phyloP scores from a whole-genome alignment of 1,140 invertebrate genomes.

The Chironomus tepperi region DNA sequence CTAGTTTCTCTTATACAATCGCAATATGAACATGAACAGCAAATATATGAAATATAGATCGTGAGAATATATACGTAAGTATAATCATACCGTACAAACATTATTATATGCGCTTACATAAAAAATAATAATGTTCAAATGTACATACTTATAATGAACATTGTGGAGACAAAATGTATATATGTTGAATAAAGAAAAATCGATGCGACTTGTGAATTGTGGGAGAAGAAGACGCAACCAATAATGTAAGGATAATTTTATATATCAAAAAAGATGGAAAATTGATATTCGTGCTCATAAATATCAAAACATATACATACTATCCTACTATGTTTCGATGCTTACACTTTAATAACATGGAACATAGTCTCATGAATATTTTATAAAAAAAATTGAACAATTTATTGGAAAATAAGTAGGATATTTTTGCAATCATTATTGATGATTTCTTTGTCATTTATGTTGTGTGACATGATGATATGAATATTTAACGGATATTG shows the following conservation, averaged over 20 bases:
- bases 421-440: neutral
- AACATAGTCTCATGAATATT: constrained; percentile 14
- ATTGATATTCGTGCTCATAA: constrained; percentile 12
- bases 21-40: neutral
- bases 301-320: neutral
- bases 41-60: neutral
- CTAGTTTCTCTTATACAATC: neutral
- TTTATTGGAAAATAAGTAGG: neutral
- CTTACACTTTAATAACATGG: neutral
- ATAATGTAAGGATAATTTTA: constrained; percentile 18
- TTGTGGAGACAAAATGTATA: neutral
- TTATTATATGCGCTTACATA: too few species aligned
- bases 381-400: neutral
- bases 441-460: neutral
- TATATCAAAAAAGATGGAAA: neutral
- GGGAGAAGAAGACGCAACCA: neutral
- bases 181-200: neutral
- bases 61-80: too few species aligned
- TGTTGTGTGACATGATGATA: too few species aligned
- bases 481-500: too few species aligned
- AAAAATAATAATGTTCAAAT: neutral
- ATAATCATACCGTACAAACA: too few species aligned
- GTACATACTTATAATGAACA: constrained; percentile 6
- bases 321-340: neutral
- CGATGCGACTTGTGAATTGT: neutral